These are phyloP conservation scores for Choristoneura rosaceana DNA, from an alignment of 2,888 invertebrate species.

Conservation along the genomic window DNA sequence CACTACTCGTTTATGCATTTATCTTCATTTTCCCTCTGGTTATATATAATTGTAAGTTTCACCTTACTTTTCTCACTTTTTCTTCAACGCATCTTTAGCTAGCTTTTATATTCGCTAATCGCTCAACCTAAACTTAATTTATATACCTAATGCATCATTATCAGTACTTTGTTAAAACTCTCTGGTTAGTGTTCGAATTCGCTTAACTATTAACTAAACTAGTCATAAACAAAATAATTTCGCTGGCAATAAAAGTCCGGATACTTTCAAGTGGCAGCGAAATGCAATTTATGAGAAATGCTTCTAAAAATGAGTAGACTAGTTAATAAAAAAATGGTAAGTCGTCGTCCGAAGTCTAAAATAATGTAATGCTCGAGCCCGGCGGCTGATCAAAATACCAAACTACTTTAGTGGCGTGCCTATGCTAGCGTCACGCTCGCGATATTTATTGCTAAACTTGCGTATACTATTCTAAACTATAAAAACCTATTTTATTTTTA, in stretches of 20 bases:
- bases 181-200: constrained; percentile 11
- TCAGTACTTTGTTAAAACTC: background rate
- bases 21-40: too few relatives aligned
- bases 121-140: background rate
- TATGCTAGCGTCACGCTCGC: constrained; percentile 45
- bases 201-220: constrained; percentile 8
- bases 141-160: background rate
- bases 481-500: background rate
- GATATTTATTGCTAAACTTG: constrained; percentile 39
- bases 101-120: too few relatives aligned
- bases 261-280: constrained; percentile 37
- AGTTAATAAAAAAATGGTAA: constrained; percentile 35
- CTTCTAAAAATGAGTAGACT: constrained; percentile 33
- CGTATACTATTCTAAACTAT: background rate
- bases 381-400: constrained; percentile 46
- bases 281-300: constrained; percentile 34
- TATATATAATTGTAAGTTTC: too few relatives aligned
- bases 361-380: constrained; percentile 47
- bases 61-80: too few relatives aligned
- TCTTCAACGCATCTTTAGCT: too few relatives aligned
- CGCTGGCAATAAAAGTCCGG: constrained; percentile 31
- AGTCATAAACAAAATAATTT: constrained; percentile 21
- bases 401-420: constrained; percentile 43
- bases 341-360: constrained; percentile 42
- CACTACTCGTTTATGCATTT: too few relatives aligned